Evolutionary conservation across 2,888 invertebrate species (phyloP), one percentile per base, ranked within the genome.

Genomic region (Axea sp.): DNA sequence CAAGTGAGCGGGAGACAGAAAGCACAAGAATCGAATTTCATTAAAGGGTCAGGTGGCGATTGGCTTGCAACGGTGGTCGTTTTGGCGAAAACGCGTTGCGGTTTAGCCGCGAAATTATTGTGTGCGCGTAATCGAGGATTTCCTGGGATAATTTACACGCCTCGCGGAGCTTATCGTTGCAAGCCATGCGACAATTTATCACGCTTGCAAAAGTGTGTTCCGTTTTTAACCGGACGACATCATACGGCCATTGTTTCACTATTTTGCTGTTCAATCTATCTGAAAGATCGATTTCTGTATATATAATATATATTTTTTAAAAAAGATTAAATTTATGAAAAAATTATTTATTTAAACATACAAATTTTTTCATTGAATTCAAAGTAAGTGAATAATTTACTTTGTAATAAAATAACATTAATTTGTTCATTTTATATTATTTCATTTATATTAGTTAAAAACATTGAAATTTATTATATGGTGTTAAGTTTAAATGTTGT

Each of bases 101-200:
- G 60, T 37, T 51, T 67, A 62, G 33, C 33, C 41, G 33, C 53
- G 26, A 60, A 60, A 62, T 60, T 55, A 51, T 68, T 59, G 67
- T 43, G 60, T 41, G n/a, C 24, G 17, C 49, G 59, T 59, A 73
- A 73, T 64, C 64, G 51, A 41, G 51, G 64, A 64, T 73, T 68
- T 68, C 49, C 43, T 14, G 9, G 35, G 45, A 75, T 60, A 71
- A 71, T 68, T 69, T 31, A 59, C 51, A 65, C 47, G 51, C 33
- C 28, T 59, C 49, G 28, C 39, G 41, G 6, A 33, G 55, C 45
- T 76, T 75, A 73, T 75, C 73, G 76, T 76, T 72, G 76, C 76
- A 76, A 73, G 68, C 76, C 60, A 60, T 60, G 75, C 74, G 55
- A 76, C 59, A 41, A 64, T 76, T 64, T 73, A 65, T 72, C 74